Evolutionary conservation across 2,797 vertebrate genomes (phyloP).

Genomic region (Prunella strophiata): DNA sequence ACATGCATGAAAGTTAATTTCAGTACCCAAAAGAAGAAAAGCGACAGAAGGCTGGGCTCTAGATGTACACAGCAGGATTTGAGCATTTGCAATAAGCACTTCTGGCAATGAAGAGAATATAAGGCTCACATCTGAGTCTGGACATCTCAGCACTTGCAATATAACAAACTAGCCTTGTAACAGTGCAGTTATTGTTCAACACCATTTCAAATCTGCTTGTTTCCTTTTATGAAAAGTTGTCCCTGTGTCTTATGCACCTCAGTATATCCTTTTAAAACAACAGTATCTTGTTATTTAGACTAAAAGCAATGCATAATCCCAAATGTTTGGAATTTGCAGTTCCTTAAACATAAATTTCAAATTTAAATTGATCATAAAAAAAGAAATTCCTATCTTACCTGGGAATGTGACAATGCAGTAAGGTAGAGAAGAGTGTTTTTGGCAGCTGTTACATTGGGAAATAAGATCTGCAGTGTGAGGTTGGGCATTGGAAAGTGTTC

Average conservation of each 20-base stretch:
- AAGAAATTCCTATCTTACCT: slow-evolving; percentile 70
- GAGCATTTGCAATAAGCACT: not conserved
- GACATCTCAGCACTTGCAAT: not conserved
- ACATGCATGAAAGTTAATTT: not conserved
- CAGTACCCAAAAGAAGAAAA: not conserved
- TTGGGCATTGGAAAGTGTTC: slow-evolving; percentile 78
- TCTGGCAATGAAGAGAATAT: not conserved
- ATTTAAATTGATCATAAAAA: not conserved
- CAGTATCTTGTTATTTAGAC: not conserved
- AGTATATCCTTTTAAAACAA: not conserved
- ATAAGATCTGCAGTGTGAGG: slow-evolving; percentile 83
- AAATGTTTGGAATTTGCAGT: not conserved
- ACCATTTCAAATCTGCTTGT: not conserved
- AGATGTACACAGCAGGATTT: not conserved
- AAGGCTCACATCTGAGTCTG: not conserved
- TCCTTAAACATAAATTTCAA: not conserved
- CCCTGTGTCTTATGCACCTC: not conserved
- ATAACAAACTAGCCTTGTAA: not conserved
- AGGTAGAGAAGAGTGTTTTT: slow-evolving; percentile 86
- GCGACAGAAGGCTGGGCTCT: not conserved
- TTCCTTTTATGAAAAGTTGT: not conserved
- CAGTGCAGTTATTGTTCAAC: not conserved
- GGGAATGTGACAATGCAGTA: slow-evolving; percentile 76
- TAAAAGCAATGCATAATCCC: not conserved
- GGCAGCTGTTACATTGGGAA: slow-evolving; percentile 79